Conservation (phyloP, 2,888 invertebrate genomes). For the Temnothorax rugatulus region DNA sequence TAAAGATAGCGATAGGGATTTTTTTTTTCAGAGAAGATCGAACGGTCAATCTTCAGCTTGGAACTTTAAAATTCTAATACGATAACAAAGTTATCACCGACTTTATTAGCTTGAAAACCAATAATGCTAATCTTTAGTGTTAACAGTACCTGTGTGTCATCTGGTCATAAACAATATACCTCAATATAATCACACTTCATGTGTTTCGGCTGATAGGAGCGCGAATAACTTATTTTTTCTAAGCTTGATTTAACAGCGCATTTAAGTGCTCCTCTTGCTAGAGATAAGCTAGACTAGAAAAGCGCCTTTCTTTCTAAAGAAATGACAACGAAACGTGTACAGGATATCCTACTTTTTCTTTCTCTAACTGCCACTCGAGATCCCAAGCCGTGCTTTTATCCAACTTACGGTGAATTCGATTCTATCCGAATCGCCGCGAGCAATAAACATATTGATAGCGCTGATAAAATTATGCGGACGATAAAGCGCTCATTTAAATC, state of each 20-base stretch:
- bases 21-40: neutral
- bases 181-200: neutral
- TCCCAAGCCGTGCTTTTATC: neutral
- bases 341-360: neutral
- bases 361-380: neutral
- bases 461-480: neutral
- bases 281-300: neutral
- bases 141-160: neutral
- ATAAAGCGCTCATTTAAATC: constrained; percentile 5
- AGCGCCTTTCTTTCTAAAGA: neutral
- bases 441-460: neutral
- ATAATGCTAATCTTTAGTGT: neutral
- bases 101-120: neutral
- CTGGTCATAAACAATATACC: neutral
- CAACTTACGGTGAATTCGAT: neutral
- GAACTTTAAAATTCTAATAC: neutral
- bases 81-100: neutral
- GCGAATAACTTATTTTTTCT: neutral
- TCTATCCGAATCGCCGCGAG: neutral
- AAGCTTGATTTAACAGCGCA: neutral
- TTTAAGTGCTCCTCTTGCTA: neutral
- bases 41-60: neutral
- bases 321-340: neutral
- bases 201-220: neutral
- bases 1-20: neutral